phyloP scores from a whole-genome alignment of 2,888 invertebrate genomes.

The Nebria brevicollis region DNA sequence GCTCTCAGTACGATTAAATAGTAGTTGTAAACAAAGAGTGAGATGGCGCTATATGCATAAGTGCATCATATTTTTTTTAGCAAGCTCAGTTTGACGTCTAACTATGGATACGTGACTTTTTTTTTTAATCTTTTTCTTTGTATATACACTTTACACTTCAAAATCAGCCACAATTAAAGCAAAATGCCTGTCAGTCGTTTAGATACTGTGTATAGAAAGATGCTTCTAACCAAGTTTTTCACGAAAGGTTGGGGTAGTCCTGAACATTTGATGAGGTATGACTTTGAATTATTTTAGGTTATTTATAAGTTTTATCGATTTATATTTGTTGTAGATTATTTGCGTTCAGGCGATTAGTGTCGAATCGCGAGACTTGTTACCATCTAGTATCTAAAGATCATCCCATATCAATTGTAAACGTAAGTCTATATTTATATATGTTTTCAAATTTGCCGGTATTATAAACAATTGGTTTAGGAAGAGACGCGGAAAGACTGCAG shows the following conservation, averaged over 20 bases:
- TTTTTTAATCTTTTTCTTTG: background rate
- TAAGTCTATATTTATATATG: constrained; percentile 59
- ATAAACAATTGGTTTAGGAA: constrained; percentile 66
- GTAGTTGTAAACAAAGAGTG: background rate
- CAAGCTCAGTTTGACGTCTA: background rate
- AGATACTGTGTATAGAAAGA: constrained; percentile 85
- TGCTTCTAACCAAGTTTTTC: constrained; percentile 91
- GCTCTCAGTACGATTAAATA: too few species aligned
- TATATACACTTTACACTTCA: background rate
- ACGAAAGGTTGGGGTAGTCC: constrained; percentile 97
- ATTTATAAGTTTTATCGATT: background rate
- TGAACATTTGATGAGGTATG: constrained; percentile 82
- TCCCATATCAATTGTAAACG: constrained; percentile 88
- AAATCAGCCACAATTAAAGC: background rate
- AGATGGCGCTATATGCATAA: background rate
- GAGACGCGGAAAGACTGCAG: constrained; percentile 78
- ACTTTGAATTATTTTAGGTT: background rate
- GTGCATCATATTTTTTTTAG: background rate
- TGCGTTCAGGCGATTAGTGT: constrained; percentile 87
- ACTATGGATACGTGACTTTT: background rate
- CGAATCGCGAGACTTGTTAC: constrained; percentile 83
- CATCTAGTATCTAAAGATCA: constrained; percentile 84
- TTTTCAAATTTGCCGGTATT: background rate
- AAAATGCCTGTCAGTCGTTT: constrained; percentile 64
- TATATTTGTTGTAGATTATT: constrained; percentile 78